Percentiles rank a stretch among this genome's conserved stretches.
Conservation (phyloP, 2,797 vertebrate species). For the Menidia menidia region DNA sequence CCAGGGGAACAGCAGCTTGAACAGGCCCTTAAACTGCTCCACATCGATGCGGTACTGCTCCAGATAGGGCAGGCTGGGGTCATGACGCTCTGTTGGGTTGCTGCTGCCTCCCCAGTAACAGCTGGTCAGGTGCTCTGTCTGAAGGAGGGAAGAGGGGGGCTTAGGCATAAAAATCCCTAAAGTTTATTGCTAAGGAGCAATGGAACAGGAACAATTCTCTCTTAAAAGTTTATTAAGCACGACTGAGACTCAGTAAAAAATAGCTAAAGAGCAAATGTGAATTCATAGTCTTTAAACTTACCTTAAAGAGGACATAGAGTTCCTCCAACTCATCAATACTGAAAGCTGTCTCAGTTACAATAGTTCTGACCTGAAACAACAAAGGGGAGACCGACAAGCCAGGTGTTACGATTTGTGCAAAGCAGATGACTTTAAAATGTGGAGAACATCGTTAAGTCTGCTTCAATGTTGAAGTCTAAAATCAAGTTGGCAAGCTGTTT, state of each 20-base stretch:
- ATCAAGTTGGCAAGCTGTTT: background rate
- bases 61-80: constrained; percentile 96
- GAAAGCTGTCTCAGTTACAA: constrained; percentile 95
- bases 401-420: background rate
- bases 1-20: constrained; percentile 94
- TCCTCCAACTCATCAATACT: constrained; percentile 94
- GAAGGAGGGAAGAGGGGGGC: background rate
- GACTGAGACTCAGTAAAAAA: background rate
- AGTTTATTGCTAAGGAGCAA: background rate
- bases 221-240: no score
- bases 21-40: constrained; percentile 97
- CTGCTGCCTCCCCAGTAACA: constrained; percentile 98
- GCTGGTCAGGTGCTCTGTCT: constrained; percentile 97
- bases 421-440: constrained; percentile 8
- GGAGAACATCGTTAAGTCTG: background rate
- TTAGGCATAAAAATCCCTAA: background rate
- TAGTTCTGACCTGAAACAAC: constrained; percentile 89
- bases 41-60: constrained; percentile 98
- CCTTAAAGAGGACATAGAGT: constrained; percentile 96
- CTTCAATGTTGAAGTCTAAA: constrained; percentile 10
- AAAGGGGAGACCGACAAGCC: constrained; percentile 2
- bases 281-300: constrained; percentile 61
- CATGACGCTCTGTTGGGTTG: constrained; percentile 91
- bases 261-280: background rate
- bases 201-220: background rate